phyloP scores from a whole-genome alignment of 1,140 invertebrate species.

The Drosophila neocordata region DNA sequence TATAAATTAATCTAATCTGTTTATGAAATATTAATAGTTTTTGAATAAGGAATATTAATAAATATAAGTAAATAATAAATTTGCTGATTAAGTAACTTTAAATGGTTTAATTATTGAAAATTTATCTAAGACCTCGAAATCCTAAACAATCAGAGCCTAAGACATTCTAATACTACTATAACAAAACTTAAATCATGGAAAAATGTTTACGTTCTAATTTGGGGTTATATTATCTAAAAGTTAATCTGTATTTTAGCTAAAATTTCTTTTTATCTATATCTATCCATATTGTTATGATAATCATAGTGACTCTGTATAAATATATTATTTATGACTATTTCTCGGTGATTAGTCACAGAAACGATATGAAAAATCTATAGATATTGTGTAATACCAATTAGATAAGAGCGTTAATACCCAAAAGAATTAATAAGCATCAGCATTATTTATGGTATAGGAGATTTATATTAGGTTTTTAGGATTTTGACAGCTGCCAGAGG shows the following conservation, averaged over 20 bases:
- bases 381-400: constrained; percentile 48
- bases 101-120: no score
- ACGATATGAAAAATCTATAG: constrained; percentile 24
- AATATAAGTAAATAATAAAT: no score
- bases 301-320: constrained; percentile 36
- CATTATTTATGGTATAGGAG: constrained; percentile 25
- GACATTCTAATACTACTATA: no score
- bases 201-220: no score
- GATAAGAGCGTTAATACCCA: constrained; percentile 53
- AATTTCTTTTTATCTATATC: constrained; percentile 15
- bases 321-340: constrained; percentile 18
- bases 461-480: constrained; percentile 68
- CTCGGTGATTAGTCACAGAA: constrained; percentile 17
- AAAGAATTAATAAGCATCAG: constrained; percentile 63
- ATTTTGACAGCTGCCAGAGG: constrained; percentile 52
- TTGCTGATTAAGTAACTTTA: no score
- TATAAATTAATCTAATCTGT: no score
- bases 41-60: no score
- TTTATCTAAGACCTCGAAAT: no score
- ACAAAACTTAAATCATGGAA: no score
- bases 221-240: constrained; percentile 13
- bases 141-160: no score
- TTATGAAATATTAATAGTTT: no score
- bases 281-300: not conserved
- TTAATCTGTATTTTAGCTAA: constrained; percentile 16